Base-by-base conservation (phyloP, 2,888 invertebrate species). In the Ecliptopera silaceata region DNA sequence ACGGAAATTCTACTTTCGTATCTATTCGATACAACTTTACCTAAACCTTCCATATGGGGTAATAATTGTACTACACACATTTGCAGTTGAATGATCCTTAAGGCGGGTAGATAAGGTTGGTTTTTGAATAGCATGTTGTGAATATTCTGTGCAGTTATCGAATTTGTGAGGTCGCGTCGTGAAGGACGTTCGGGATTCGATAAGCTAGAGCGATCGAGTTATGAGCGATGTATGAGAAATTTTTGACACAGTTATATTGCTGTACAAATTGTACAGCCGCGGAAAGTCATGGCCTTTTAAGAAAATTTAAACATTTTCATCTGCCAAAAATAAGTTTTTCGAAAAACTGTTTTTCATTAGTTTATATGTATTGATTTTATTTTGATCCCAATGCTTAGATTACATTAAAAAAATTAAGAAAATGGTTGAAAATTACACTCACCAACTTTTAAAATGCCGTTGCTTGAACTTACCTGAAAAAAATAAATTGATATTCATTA, bases 1-100 rank as follows among this genome's bases (percentile, higher is more conserved):
- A 56, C 59, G 52, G 54, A 53, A 56, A 62, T 59, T 66, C 63
- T 51, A 61, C 48, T 62, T 58, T 54, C 57, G 54, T 59, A 59
- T 51, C 63, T 59, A 62, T 58, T 57, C 57, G 60, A 61, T 62
- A 50, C 58, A 61, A 51, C 56, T 56, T 56, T 56, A 41, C 56
- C 54, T 59, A 56, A 43, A 55, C 50, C 57, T 55, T 46, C 55
- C 47, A 44, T 61, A 66, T n/a, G 50, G 58, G 56, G 44, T 60
- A 59, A 60, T 64, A 63, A 55, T 61, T 63, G 47, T 53, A 55
- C 50, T 45, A 59, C 52, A 59, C 42, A 10, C 2, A 15, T 26
- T 47, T 51, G 44, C 55, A 29, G 38, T 49, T 26, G 1, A 5
- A 44, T 43, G 36, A 13, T 26, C 57, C 38, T 54, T 65, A 51